Percentiles rank a stretch among this genome's conserved stretches.
Evolutionary conservation across 2,797 vertebrate genomes (phyloP).

Genomic region (Gymnocypris eckloni): DNA sequence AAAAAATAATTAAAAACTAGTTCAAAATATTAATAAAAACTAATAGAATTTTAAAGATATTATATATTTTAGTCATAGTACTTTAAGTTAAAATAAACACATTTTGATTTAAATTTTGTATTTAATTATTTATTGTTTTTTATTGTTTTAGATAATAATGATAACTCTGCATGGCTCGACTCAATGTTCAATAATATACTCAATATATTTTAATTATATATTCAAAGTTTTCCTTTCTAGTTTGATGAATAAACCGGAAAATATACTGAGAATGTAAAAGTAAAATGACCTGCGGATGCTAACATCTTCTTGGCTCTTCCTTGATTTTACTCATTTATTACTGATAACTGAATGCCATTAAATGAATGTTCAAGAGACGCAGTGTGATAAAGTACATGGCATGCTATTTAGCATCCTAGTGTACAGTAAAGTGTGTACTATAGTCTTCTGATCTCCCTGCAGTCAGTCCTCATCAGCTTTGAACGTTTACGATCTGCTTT

Average conservation of each 20-base stretch:
- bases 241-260: background rate
- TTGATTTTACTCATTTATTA: background rate
- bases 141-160: too few species aligned
- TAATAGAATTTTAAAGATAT: background rate
- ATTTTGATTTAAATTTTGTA: too few species aligned
- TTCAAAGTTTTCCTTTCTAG: too few species aligned
- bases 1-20: background rate
- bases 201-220: too few species aligned
- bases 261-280: background rate
- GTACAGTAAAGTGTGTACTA: background rate
- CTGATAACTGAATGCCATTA: background rate
- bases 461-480: background rate
- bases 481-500: background rate
- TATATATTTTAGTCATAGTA: background rate
- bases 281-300: background rate
- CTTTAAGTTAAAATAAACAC: background rate
- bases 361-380: background rate
- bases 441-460: background rate
- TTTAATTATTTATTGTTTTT: too few species aligned
- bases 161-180: too few species aligned
- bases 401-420: background rate
- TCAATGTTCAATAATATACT: too few species aligned
- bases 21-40: background rate
- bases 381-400: background rate
- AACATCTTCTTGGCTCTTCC: too few species aligned